Evolutionary conservation across 2,888 invertebrate genomes (phyloP).

Genomic region (Mechanitis mazaeus): DNA sequence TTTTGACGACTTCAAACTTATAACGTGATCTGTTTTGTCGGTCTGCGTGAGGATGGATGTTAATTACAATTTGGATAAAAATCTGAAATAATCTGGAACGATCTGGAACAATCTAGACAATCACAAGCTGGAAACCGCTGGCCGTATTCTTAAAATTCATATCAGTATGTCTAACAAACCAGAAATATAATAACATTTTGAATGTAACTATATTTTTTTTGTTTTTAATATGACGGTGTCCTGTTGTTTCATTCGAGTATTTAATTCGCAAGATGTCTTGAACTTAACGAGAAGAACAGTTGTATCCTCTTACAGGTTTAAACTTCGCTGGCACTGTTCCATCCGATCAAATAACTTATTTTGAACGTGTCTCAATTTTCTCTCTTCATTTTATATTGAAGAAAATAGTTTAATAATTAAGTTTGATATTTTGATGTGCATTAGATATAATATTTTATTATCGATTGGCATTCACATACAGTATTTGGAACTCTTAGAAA

Average conservation of each 20-base stretch:
- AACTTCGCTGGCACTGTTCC: conserved; percentile 26
- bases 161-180: conserved; percentile 28
- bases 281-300: conserved; percentile 55
- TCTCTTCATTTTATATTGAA: not conserved
- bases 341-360: conserved; percentile 17
- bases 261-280: conserved; percentile 48
- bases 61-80: conserved; percentile 10
- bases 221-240: conserved; percentile 36
- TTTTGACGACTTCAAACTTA: conserved; percentile 35
- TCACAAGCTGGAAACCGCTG: conserved; percentile 13
- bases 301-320: conserved; percentile 22
- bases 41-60: conserved; percentile 34
- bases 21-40: conserved; percentile 41
- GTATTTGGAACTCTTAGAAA: no score
- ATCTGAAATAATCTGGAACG: conserved; percentile 9
- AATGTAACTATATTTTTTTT: conserved; percentile 29
- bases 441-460: no score
- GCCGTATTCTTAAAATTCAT: conserved; percentile 25
- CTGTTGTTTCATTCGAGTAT: conserved; percentile 51
- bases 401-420: no score
- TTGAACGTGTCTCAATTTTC: not conserved
- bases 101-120: no score
- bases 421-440: no score
- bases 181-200: conserved; percentile 33
- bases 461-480: no score